Percentiles rank a stretch among this genome's conserved stretches.
These are phyloP conservation scores for Crioceris asparagi DNA, from an alignment of 2,888 invertebrate genomes.

Conservation along the genomic window DNA sequence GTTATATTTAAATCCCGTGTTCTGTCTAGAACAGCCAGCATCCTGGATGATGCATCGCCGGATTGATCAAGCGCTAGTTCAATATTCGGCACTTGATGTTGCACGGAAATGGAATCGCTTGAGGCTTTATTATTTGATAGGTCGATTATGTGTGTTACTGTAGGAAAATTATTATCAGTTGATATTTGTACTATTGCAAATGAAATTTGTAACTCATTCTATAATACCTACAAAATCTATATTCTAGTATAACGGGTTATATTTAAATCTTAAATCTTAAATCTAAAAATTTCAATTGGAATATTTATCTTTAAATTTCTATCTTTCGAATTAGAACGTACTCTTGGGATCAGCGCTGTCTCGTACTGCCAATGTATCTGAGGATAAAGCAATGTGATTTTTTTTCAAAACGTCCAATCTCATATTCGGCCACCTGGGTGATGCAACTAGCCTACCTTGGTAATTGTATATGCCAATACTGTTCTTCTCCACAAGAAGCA, in stretches of 20 bases:
- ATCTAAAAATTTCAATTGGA: neutral
- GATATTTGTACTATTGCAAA: no score
- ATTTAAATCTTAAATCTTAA: neutral
- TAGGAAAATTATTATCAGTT: no score
- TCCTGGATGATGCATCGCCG: slow-evolving; percentile 67
- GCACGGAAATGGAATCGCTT: slow-evolving; percentile 61
- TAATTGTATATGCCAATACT: slow-evolving; percentile 84
- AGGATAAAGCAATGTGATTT: slow-evolving; percentile 69
- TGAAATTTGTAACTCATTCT: no score
- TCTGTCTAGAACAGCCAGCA: slow-evolving; percentile 77
- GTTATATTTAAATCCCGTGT: slow-evolving; percentile 81
- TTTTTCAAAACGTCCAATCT: slow-evolving; percentile 70
- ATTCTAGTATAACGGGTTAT: neutral
- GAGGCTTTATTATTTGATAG: slow-evolving; percentile 60
- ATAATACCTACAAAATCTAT: neutral
- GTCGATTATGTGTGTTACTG: slow-evolving; percentile 84
- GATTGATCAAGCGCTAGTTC: slow-evolving; percentile 78
- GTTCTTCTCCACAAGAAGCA: slow-evolving; percentile 78
- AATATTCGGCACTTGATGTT: slow-evolving; percentile 67
- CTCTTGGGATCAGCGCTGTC: slow-evolving; percentile 78
- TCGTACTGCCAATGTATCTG: slow-evolving; percentile 76
- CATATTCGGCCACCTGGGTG: slow-evolving; percentile 77
- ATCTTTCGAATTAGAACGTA: slow-evolving; percentile 29
- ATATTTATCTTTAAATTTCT: neutral
- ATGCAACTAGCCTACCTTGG: slow-evolving; percentile 77